Conservation (phyloP, 2,113 vertebrate species). For the Amphiprion ocellaris region DNA sequence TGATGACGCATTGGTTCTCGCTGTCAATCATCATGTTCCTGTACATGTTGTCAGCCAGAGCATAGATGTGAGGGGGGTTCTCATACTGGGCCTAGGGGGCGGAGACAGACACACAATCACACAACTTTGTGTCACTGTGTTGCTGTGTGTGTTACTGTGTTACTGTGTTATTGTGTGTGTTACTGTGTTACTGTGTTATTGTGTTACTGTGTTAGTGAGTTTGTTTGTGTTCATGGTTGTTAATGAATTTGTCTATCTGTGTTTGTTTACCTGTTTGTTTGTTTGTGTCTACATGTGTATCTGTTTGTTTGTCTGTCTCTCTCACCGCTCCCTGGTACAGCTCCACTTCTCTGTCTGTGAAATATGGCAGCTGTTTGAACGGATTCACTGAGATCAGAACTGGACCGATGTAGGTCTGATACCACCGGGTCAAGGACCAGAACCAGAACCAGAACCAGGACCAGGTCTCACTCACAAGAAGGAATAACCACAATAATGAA, state of each 20-base stretch:
- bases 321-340: slow-evolving; percentile 90
- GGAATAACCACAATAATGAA: too few relatives aligned
- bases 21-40: slow-evolving; percentile 90
- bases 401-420: slow-evolving; percentile 88
- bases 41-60: slow-evolving; percentile 88
- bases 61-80: slow-evolving; percentile 89
- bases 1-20: slow-evolving; percentile 90
- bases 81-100: slow-evolving; percentile 86
- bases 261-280: not conserved
- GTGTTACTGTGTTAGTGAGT: not conserved
- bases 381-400: slow-evolving; percentile 90
- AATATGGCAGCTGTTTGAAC: slow-evolving; percentile 89
- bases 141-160: too few relatives aligned
- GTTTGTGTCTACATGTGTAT: slow-evolving; percentile 1
- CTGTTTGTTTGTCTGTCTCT: slow-evolving; percentile 8
- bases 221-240: not conserved
- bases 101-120: not conserved
- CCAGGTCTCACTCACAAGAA: not conserved
- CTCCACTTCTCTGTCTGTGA: slow-evolving; percentile 87
- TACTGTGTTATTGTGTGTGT: too few relatives aligned
- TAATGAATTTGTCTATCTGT: not conserved
- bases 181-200: too few relatives aligned
- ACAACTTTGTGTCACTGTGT: too few relatives aligned
- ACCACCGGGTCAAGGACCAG: slow-evolving; percentile 61
- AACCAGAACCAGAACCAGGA: slow-evolving; percentile 10